Conservation (phyloP, 2,888 invertebrate genomes). For the Hofmannophila pseudospretella region DNA sequence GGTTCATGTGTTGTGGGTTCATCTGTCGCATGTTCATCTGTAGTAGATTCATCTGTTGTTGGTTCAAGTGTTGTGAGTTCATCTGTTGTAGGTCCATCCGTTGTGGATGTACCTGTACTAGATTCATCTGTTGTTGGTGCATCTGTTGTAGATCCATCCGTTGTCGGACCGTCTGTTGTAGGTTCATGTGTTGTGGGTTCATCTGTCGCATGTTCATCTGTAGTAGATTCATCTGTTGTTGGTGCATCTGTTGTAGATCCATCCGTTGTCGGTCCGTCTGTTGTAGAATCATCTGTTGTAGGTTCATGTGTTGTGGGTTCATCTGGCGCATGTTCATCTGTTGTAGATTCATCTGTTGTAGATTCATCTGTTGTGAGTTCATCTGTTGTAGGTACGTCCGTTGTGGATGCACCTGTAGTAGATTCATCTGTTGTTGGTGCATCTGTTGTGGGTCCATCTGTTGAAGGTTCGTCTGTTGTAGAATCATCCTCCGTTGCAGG, state of each 20-base stretch:
- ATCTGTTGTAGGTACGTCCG: slow-evolving; percentile 1
- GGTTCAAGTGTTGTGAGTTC: neutral
- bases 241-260: neutral
- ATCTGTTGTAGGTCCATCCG: neutral
- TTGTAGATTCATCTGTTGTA: neutral
- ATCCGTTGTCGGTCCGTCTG: neutral
- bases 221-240: neutral
- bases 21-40: neutral
- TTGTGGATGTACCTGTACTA: neutral
- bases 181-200: too few relatives aligned
- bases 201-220: neutral
- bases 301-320: neutral
- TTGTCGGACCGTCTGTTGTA: slow-evolving; percentile 1
- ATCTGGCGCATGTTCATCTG: too few relatives aligned
- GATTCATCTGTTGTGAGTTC: slow-evolving; percentile 3
- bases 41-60: neutral
- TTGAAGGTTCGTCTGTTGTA: neutral
- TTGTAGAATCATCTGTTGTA: slow-evolving; percentile 8
- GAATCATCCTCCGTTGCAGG: neutral
- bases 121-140: too few relatives aligned
- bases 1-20: neutral
- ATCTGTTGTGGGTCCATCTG: neutral
- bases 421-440: neutral
- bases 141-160: slow-evolving; percentile 6
- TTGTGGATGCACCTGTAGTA: neutral